phyloP scores from a whole-genome alignment of 2,888 invertebrate species.

The Drosophila anomalipes region DNA sequence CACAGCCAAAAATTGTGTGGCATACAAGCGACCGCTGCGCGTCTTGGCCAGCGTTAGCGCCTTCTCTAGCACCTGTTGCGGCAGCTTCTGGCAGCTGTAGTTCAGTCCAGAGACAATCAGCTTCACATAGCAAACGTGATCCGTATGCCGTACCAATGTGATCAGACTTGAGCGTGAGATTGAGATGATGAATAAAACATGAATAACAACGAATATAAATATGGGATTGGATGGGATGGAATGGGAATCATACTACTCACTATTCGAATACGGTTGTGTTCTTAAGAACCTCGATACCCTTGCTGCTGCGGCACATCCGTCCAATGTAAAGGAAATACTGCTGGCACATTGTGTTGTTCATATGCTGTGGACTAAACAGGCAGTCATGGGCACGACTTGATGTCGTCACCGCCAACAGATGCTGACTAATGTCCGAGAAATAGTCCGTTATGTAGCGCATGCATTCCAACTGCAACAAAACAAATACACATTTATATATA shows the following conservation, averaged over 20 bases:
- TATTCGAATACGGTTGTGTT: slow-evolving; percentile 91
- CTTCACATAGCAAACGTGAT: slow-evolving; percentile 97
- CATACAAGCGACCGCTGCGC: slow-evolving; percentile 90
- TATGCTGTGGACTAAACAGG: slow-evolving; percentile 94
- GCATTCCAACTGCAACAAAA: slow-evolving; percentile 87
- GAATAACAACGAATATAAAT: neutral
- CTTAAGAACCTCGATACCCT: slow-evolving; percentile 90
- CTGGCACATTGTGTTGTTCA: slow-evolving; percentile 95
- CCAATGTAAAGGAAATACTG: slow-evolving; percentile 98
- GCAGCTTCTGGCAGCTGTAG: slow-evolving; percentile 89
- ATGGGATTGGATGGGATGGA: neutral
- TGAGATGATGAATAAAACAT: neutral
- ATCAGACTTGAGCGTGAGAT: slow-evolving; percentile 87
- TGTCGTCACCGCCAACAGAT: slow-evolving; percentile 90
- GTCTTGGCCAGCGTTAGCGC: slow-evolving; percentile 85
- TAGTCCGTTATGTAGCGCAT: slow-evolving; percentile 91
- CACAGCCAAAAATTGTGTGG: slow-evolving; percentile 95
- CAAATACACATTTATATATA: neutral
- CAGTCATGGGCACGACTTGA: slow-evolving; percentile 93
- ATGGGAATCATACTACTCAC: slow-evolving; percentile 85
- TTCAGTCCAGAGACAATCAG: slow-evolving; percentile 96
- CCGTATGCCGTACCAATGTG: slow-evolving; percentile 92
- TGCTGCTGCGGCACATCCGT: slow-evolving; percentile 90
- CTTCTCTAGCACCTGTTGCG: slow-evolving; percentile 88
- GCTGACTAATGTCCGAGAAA: slow-evolving; percentile 91